Percentiles rank a stretch among this genome's conserved stretches.
These are phyloP conservation scores for Teleogryllus oceanicus DNA, from an alignment of 2,888 invertebrate genomes.

Conservation along the genomic window DNA sequence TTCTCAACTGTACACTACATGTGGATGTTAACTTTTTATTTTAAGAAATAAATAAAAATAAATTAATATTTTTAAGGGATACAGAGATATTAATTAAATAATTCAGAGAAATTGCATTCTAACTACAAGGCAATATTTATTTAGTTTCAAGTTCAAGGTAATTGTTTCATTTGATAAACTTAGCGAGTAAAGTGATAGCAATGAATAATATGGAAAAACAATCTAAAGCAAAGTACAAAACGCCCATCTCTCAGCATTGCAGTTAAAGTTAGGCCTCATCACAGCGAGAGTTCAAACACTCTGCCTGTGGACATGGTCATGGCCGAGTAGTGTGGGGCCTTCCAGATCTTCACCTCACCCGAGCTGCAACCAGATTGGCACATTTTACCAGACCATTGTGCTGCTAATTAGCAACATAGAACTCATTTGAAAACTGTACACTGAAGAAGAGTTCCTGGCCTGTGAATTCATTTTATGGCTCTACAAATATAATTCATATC, in stretches of 20 bases:
- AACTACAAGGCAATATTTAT: too few relatives aligned
- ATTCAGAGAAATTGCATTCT: too few relatives aligned
- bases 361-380: slow-evolving; percentile 57
- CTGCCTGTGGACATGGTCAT: slow-evolving; percentile 51
- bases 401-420: neutral
- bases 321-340: slow-evolving; percentile 47
- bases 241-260: slow-evolving; percentile 18
- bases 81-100: too few relatives aligned
- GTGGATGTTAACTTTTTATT: too few relatives aligned
- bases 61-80: too few relatives aligned
- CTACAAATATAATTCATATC: too few relatives aligned
- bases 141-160: too few relatives aligned
- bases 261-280: slow-evolving; percentile 26
- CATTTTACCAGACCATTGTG: neutral
- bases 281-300: slow-evolving; percentile 43
- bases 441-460: neutral
- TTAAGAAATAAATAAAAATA: too few relatives aligned
- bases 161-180: neutral
- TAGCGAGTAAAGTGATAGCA: neutral
- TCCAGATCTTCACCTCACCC: slow-evolving; percentile 69
- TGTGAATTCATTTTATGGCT: too few relatives aligned
- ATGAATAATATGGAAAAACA: neutral
- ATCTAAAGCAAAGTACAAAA: neutral
- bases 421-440: slow-evolving; percentile 21
- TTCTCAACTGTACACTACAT: too few relatives aligned